Percentiles rank a stretch among this genome's conserved stretches.
phyloP scores from a whole-genome alignment of 2,113 vertebrate genomes.

The Lophochroa leadbeateri region DNA sequence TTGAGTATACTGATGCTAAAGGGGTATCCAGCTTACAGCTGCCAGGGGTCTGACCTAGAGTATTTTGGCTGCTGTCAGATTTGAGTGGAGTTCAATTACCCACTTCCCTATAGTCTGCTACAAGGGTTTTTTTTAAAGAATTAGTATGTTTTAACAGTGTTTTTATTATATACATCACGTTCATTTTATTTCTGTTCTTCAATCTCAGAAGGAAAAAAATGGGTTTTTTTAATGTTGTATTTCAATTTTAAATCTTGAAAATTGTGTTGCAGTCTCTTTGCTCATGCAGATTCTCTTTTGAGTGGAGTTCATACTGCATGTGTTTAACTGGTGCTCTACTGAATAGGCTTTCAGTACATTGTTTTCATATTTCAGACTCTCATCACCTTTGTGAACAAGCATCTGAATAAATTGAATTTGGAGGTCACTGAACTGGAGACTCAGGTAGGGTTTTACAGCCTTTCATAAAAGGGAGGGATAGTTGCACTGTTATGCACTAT shows the following conservation, averaged over 20 bases:
- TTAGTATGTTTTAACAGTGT: background rate
- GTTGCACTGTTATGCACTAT: background rate
- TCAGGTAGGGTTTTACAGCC: constrained; percentile 80
- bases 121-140: background rate
- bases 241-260: background rate
- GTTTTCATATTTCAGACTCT: constrained; percentile 83
- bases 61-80: background rate
- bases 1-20: background rate
- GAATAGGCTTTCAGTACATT: background rate
- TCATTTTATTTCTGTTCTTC: background rate
- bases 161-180: background rate
- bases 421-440: constrained; percentile 98
- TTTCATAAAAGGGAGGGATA: background rate
- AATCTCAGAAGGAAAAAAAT: background rate
- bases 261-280: background rate
- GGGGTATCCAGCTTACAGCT: background rate
- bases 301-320: background rate
- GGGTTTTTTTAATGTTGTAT: background rate
- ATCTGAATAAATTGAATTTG: constrained; percentile 96
- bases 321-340: background rate
- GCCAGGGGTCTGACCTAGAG: background rate
- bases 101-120: background rate
- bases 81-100: background rate
- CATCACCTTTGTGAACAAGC: constrained; percentile 99
- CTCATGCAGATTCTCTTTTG: background rate